Percentiles rank a stretch among this genome's conserved stretches.
Evolutionary conservation across 2,113 vertebrate genomes (phyloP).

Genomic region (Cranoglanis bouderius): DNA sequence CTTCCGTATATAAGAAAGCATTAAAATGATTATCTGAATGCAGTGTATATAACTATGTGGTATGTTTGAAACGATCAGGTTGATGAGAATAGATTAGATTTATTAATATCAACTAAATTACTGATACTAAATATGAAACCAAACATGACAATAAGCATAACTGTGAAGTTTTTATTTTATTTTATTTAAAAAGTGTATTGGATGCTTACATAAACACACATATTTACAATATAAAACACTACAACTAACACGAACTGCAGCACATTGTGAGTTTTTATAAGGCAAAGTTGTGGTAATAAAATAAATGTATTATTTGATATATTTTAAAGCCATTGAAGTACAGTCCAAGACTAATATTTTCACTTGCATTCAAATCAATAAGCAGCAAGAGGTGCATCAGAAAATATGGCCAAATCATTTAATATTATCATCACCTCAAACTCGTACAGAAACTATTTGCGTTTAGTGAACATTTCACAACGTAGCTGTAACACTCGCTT

Average conservation of each 20-base stretch:
- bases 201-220: slow-evolving; percentile 13
- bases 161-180: background rate
- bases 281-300: slow-evolving; percentile 33
- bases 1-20: background rate
- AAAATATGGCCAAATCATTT: background rate
- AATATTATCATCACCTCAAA: background rate
- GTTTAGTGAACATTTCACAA: background rate
- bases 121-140: background rate
- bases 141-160: background rate
- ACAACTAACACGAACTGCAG: slow-evolving; percentile 3
- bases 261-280: slow-evolving; percentile 29
- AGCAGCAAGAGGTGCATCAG: background rate
- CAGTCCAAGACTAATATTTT: background rate
- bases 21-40: background rate
- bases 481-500: background rate
- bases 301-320: slow-evolving; percentile 1
- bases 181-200: background rate
- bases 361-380: background rate
- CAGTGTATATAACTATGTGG: background rate
- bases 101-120: background rate
- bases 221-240: slow-evolving; percentile 13
- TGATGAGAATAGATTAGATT: background rate
- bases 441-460: background rate
- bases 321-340: background rate
- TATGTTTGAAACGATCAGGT: background rate